Conservation (phyloP, 2,113 vertebrate species). For the Myiagra hebetior region DNA sequence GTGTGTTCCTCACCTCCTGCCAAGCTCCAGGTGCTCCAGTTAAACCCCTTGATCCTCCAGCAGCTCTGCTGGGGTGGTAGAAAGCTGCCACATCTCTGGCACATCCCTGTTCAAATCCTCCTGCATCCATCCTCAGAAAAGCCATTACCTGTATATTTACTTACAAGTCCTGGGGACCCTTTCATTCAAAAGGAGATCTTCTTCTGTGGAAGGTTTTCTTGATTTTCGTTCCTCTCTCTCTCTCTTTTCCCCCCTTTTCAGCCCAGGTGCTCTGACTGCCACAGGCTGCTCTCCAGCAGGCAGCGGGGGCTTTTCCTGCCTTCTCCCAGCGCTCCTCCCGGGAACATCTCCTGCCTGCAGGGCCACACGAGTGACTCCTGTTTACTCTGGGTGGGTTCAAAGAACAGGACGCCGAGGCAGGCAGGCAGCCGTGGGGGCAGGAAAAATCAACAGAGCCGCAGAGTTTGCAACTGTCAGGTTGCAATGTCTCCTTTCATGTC, state of each 20-base stretch:
- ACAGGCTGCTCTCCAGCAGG: neutral
- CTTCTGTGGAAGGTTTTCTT: neutral
- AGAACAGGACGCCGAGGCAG: neutral
- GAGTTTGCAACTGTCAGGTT: neutral
- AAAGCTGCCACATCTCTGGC: neutral
- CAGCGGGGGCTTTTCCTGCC: neutral
- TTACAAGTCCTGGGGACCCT: neutral
- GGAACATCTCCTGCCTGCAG: neutral
- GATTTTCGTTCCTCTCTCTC: neutral
- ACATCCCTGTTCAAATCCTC: neutral
- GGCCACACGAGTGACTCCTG: neutral
- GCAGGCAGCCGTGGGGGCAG: neutral
- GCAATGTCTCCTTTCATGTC: neutral
- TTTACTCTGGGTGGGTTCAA: neutral
- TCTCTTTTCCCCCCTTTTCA: rapidly evolving
- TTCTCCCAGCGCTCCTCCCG: neutral
- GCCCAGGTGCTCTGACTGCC: neutral
- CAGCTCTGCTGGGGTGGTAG: neutral
- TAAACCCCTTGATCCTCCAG: neutral
- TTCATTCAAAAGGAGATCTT: neutral
- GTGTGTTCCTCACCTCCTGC: neutral
- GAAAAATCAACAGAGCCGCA: slow-evolving; percentile 3
- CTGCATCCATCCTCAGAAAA: neutral
- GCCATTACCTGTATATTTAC: rapidly evolving
- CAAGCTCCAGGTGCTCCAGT: neutral